Percentiles rank a stretch among this genome's conserved stretches.
Evolutionary conservation across 1,140 invertebrate genomes (phyloP).

Genomic region (Gyrodactylus salaris): DNA sequence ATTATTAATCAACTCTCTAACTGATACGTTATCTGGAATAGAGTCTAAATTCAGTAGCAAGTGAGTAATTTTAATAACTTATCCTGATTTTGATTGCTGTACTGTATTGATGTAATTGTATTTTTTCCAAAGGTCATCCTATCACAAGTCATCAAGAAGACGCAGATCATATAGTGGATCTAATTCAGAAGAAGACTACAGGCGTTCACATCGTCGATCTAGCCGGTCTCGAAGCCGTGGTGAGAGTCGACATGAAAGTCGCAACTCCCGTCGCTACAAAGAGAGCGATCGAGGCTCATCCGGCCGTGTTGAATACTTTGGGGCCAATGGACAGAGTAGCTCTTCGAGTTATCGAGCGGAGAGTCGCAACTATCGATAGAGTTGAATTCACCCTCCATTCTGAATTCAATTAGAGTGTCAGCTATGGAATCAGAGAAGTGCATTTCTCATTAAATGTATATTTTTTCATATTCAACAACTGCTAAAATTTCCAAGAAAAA

Average conservation of each 20-base stretch:
- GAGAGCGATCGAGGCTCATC: background rate
- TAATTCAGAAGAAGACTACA: background rate
- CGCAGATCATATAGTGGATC: background rate
- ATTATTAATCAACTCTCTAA: conserved; percentile 62
- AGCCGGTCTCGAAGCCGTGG: background rate
- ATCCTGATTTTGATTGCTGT: background rate
- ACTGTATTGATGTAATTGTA: background rate
- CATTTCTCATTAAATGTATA: too few species aligned
- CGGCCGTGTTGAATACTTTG: background rate
- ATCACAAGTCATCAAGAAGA: background rate
- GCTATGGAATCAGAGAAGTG: too few species aligned
- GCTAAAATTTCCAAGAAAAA: too few species aligned
- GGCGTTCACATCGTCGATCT: background rate
- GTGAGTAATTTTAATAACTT: background rate
- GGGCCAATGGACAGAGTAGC: background rate
- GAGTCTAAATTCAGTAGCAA: conserved; percentile 44
- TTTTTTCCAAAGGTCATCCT: background rate
- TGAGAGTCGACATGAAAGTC: background rate
- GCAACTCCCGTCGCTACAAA: too few species aligned
- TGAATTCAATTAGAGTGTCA: too few species aligned
- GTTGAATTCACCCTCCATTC: too few species aligned
- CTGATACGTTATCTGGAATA: conserved; percentile 82
- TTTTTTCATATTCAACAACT: too few species aligned
- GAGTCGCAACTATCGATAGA: background rate
- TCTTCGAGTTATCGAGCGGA: too few species aligned